Conservation (phyloP, 2,888 invertebrate genomes). For the Octonoba sinensis region DNA sequence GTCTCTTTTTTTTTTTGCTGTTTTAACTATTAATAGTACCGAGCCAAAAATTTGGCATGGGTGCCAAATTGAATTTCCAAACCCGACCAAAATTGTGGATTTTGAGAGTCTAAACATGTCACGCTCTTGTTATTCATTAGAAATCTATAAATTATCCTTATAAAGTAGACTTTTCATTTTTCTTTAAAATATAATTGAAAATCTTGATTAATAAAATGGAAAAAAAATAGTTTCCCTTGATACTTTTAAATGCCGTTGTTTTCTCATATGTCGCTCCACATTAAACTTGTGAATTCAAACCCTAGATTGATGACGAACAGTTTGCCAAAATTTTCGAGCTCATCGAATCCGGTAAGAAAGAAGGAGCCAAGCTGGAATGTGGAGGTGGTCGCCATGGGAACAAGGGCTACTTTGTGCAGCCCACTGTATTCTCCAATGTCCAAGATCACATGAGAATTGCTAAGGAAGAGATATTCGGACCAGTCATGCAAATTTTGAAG, state of each 20-base stretch:
- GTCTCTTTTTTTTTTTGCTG: too few relatives aligned
- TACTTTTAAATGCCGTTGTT: too few relatives aligned
- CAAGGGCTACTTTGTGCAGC: constrained; percentile 71
- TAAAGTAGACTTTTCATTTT: neutral
- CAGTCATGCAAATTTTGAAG: constrained; percentile 72
- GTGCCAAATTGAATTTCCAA: too few relatives aligned
- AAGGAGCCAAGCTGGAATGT: constrained; percentile 71
- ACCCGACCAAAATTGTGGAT: too few relatives aligned
- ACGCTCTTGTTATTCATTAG: too few relatives aligned
- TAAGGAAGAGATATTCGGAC: constrained; percentile 72
- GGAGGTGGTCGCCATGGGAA: constrained; percentile 70
- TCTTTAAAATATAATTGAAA: neutral
- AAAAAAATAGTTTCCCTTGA: too few relatives aligned
- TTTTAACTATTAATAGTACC: too few relatives aligned
- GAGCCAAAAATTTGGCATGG: too few relatives aligned
- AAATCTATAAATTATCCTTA: too few relatives aligned
- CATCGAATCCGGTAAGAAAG: constrained; percentile 70
- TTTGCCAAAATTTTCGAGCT: constrained; percentile 70
- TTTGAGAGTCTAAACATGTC: too few relatives aligned
- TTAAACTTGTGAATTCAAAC: neutral
- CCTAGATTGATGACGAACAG: constrained; percentile 70
- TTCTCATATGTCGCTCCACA: neutral
- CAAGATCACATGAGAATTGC: constrained; percentile 71
- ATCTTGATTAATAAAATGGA: too few relatives aligned
- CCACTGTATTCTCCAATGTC: constrained; percentile 71